Conservation (phyloP, 2,888 invertebrate species). For the Heliothis peltigera region DNA sequence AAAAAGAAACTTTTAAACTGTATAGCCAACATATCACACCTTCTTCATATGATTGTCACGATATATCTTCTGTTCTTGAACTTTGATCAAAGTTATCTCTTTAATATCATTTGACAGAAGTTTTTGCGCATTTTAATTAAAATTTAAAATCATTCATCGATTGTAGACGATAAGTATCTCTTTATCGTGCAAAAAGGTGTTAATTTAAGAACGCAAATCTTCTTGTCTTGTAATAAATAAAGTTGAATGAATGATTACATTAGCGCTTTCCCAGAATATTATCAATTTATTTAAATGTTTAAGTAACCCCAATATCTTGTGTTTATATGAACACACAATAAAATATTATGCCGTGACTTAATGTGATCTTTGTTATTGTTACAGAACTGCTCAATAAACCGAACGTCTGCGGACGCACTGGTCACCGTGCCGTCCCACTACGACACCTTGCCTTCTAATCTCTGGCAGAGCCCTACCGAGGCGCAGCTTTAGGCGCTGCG, state of each 20-base stretch:
- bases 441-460: constrained; percentile 89
- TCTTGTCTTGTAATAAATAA: neutral
- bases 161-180: neutral
- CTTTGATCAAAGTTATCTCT: neutral
- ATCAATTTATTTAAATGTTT: constrained; percentile 18
- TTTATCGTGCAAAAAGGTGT: neutral
- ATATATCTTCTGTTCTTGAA: neutral
- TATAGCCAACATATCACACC: neutral
- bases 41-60: neutral
- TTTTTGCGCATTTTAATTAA: no score
- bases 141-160: neutral
- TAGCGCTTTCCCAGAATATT: constrained; percentile 7
- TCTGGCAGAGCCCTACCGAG: constrained; percentile 85
- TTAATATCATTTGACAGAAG: neutral
- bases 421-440: constrained; percentile 94
- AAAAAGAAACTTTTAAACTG: neutral
- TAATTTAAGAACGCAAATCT: neutral
- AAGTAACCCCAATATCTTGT: constrained; percentile 10
- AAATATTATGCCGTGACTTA: neutral
- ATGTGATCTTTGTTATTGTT: constrained; percentile 63
- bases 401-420: constrained; percentile 93
- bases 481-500: constrained; percentile 81
- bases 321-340: neutral
- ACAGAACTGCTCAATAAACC: constrained; percentile 92
- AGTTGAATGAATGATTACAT: constrained; percentile 20